Percentiles rank a stretch among this genome's conserved stretches.
phyloP scores from a whole-genome alignment of 2,113 vertebrate genomes.

The Anhinga anhinga region DNA sequence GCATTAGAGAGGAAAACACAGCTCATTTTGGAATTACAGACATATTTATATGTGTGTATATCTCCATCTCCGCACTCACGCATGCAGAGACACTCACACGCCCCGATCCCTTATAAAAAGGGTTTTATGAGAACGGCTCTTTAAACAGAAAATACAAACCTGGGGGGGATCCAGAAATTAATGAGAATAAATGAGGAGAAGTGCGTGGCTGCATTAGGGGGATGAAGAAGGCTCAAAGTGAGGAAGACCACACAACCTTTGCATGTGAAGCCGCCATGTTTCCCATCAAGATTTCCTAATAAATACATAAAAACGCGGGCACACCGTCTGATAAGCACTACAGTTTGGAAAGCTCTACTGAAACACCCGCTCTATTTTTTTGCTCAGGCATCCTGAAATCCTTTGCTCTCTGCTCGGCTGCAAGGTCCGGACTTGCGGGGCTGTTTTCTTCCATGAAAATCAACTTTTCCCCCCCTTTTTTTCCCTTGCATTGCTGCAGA shows the following conservation, averaged over 20 bases:
- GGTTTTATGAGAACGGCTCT: not conserved
- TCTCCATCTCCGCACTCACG: not conserved
- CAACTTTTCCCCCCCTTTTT: not conserved
- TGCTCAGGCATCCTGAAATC: not conserved
- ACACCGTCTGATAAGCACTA: not conserved
- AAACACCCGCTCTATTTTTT: not conserved
- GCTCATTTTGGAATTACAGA: not conserved
- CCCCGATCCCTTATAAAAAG: not conserved
- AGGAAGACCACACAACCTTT: not conserved
- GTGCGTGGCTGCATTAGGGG: not conserved
- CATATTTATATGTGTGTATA: not conserved
- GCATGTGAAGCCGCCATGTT: not conserved
- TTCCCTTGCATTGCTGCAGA: accelerated
- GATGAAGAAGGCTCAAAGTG: not conserved
- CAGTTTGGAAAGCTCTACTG: not conserved
- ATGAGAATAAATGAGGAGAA: not conserved
- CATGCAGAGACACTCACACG: not conserved
- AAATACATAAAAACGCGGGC: not conserved
- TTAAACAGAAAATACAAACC: not conserved
- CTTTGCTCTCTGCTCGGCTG: not conserved
- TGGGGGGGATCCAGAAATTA: not conserved
- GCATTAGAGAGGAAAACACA: not conserved
- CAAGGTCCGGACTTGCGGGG: not conserved
- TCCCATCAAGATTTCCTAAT: not conserved
- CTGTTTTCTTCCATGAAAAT: not conserved